Base-by-base conservation (phyloP, 37 sponge, comb jelly and placozoan species). In the Ephydatia muelleri region DNA sequence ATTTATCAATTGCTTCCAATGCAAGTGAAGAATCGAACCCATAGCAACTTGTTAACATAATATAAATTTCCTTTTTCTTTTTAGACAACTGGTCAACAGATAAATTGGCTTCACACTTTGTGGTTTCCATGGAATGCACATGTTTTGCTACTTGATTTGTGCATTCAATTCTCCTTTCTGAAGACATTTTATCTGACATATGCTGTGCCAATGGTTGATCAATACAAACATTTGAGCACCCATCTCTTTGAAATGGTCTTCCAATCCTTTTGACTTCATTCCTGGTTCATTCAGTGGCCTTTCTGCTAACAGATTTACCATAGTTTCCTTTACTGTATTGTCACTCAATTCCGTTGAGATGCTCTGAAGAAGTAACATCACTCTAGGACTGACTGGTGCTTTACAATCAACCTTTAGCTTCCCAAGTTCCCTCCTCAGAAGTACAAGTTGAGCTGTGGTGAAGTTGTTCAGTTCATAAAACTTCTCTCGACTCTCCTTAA, bases 381-480 rank as follows among this genome's bases (percentile, higher is more conserved):
- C 79, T 22, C 64, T 19, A 25, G 84, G 84, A 2, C 38, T 82
- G 25, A 71, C 43, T 5, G 2, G 67, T 31, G 38, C 29, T 22
- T 65, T 37, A 25, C 22, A 31, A 32, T 0, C 37, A 22, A 40
- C 48, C 28, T 78, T 85, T 2, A 85, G 5, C 1, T 5, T 32
- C 0, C 86, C 82, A 19, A 92, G 86, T 33, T 85, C 88, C 27
- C 47, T 77, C 30, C 89, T 40, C 3, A 93, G 80, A 5, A 68
- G 40, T 1, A 89, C 79, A 14, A 93, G 72, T 81, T 93, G 93
- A 26, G 48, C 80, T 14, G 90, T 84, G 9, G 93, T 93, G 72
- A 70, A 93, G 75, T 93, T 86, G 76, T 93, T 93, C 32, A 93
- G 70, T 25, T 86, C 81, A 75, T 93, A 89, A 38, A 65, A 89